Evolutionary conservation across 2,113 vertebrate genomes (phyloP).

Genomic region (Condylura cristata): DNA sequence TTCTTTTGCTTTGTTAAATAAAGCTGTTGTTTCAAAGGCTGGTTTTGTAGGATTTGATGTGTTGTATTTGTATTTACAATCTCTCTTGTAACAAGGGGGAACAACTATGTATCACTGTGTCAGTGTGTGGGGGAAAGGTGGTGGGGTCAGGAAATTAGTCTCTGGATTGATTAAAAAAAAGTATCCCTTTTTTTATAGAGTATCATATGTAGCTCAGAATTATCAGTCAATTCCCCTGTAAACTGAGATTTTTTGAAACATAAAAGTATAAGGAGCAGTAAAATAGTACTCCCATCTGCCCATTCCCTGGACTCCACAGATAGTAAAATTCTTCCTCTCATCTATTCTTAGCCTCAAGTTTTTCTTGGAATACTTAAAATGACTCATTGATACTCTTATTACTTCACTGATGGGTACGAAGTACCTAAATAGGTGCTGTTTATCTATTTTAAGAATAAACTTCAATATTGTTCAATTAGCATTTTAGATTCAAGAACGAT

Average conservation of each 20-base stretch:
- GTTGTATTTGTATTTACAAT: not conserved
- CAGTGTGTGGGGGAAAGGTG: not conserved
- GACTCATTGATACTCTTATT: not conserved
- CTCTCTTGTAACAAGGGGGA: too few relatives aligned
- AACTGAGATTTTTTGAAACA: not conserved
- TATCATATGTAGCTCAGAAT: not conserved
- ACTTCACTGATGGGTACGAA: not conserved
- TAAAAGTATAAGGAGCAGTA: not conserved
- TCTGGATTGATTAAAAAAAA: not conserved
- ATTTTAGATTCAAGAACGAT: not conserved
- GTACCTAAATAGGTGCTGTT: not conserved
- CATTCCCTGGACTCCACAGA: not conserved
- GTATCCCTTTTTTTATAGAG: not conserved
- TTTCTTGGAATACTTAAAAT: not conserved
- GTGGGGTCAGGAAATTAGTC: not conserved
- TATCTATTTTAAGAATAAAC: not conserved
- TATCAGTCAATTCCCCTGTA: not conserved
- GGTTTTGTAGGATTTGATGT: not conserved
- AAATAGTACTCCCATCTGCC: fast-evolving
- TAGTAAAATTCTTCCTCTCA: not conserved
- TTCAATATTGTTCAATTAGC: not conserved
- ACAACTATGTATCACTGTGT: not conserved
- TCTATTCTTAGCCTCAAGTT: not conserved
- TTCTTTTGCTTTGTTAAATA: not conserved
- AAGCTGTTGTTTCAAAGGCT: not conserved